phyloP scores from a whole-genome alignment of 2,888 invertebrate species.

The Bombyx huttoni region DNA sequence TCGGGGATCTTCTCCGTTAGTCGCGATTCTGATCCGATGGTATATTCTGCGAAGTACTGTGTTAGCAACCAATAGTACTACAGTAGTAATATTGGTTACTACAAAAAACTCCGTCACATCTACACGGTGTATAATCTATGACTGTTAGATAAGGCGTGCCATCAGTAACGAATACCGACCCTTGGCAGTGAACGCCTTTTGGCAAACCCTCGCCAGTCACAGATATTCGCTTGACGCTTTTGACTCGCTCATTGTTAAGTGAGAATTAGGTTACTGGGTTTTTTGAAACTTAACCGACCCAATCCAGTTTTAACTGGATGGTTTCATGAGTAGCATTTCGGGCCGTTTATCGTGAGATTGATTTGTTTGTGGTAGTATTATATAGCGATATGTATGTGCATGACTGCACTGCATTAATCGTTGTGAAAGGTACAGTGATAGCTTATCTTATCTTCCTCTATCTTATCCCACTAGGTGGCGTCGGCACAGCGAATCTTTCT shows the following conservation, averaged over 20 bases:
- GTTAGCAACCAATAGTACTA: no score
- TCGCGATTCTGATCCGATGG: no score
- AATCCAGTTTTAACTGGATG: not conserved
- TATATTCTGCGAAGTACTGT: no score
- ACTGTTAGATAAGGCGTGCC: conserved; percentile 5
- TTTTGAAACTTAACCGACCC: not conserved
- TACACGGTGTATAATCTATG: conserved; percentile 2
- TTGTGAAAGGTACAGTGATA: no score
- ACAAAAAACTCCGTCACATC: not conserved
- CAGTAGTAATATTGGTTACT: no score
- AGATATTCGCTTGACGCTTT: conserved; percentile 34
- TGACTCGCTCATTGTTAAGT: not conserved
- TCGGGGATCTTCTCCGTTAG: no score
- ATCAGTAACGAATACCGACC: conserved; percentile 35
- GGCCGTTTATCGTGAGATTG: not conserved
- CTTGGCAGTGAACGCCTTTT: conserved; percentile 48
- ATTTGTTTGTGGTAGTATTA: not conserved
- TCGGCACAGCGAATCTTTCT: no score
- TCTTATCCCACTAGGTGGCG: no score
- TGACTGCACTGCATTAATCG: no score
- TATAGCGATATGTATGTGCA: no score
- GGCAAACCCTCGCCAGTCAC: conserved; percentile 48
- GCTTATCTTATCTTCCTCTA: no score
- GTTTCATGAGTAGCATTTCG: not conserved
- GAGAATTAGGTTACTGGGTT: conserved; percentile 9